Evolutionary conservation across 1,140 invertebrate genomes (phyloP).

Genomic region (Drosophila virilis): DNA sequence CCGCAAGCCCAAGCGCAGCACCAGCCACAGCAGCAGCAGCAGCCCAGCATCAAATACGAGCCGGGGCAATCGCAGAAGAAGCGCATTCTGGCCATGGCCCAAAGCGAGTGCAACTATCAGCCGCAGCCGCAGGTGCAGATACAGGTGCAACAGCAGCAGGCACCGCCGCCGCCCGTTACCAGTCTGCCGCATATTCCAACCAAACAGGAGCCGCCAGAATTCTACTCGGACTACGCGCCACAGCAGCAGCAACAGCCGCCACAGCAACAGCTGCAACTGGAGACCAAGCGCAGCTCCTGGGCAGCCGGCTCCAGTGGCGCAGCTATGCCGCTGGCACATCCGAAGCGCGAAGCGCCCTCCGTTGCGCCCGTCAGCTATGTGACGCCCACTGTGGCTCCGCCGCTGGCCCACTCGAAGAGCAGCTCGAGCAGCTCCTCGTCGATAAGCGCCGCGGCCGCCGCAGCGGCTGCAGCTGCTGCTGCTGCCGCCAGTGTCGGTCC

Average conservation of each 20-base stretch:
- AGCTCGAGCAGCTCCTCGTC: conserved; percentile 66
- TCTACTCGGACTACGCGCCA: conserved; percentile 69
- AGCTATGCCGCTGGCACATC: conserved; percentile 64
- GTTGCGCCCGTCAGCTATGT: conserved; percentile 70
- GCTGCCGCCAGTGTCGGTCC: conserved; percentile 74
- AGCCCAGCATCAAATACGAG: conserved; percentile 84
- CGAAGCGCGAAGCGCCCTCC: conserved; percentile 76
- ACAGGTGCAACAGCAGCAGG: conserved; percentile 59
- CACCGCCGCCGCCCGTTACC: conserved; percentile 28
- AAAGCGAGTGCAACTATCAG: conserved; percentile 90
- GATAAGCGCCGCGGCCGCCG: conserved; percentile 65
- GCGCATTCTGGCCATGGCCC: conserved; percentile 91
- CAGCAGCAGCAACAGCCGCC: conserved; percentile 26
- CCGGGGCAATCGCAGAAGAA: conserved; percentile 93
- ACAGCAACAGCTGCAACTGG: conserved; percentile 57
- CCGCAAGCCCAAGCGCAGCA: conserved; percentile 68
- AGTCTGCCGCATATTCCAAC: conserved; percentile 78
- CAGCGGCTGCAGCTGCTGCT: conserved; percentile 69
- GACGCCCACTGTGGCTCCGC: conserved; percentile 61
- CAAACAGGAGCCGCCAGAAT: conserved; percentile 82
- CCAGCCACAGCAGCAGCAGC: conserved; percentile 84
- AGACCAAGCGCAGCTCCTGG: conserved; percentile 79
- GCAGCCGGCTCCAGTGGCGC: conserved; percentile 49
- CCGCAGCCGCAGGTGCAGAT: conserved; percentile 44
- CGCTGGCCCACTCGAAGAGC: conserved; percentile 77